A percentile compares a stretch with the other conserved stretches of the same genome.
These are phyloP conservation scores for Ametastegia equiseti DNA, from an alignment of 2,888 invertebrate genomes.

Conservation along the genomic window DNA sequence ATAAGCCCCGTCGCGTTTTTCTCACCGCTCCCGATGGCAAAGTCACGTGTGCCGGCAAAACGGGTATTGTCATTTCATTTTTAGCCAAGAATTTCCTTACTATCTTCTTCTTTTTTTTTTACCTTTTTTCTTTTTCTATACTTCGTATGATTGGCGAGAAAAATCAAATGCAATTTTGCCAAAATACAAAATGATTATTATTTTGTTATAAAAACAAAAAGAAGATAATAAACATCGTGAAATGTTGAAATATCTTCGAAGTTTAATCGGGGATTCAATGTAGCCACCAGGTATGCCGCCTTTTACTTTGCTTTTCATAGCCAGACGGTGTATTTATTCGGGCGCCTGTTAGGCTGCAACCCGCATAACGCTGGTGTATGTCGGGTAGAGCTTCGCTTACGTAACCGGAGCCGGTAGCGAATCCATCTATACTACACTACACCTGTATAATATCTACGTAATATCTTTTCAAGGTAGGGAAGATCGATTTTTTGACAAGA, in stretches of 20 bases:
- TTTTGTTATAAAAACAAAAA: too few species aligned
- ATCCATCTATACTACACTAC: background rate
- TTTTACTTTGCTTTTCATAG: too few species aligned
- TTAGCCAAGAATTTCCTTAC: background rate
- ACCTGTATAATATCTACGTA: background rate
- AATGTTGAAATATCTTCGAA: too few species aligned
- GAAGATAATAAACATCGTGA: too few species aligned
- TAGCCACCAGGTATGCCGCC: too few species aligned
- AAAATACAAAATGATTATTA: too few species aligned
- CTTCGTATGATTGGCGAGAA: too few species aligned
- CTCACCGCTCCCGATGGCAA: too few species aligned
- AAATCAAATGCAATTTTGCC: too few species aligned
- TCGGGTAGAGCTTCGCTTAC: constrained; percentile 29
- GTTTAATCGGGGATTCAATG: too few species aligned
- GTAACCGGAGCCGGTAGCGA: background rate
- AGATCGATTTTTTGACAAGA: constrained; percentile 20
- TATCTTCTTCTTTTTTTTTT: background rate
- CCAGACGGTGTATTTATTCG: background rate
- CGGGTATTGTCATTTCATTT: background rate
- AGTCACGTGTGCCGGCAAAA: constrained; percentile 25
- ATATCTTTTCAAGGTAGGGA: too few species aligned
- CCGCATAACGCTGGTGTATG: constrained; percentile 13
- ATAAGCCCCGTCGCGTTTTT: constrained; percentile 1
- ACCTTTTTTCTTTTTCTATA: too few species aligned
- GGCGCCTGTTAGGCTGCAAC: constrained; percentile 7